Percentiles rank a stretch among this genome's conserved stretches.
Evolutionary conservation across 2,113 vertebrate genomes (phyloP).

Genomic region (Phyllopteryx taeniolatus): DNA sequence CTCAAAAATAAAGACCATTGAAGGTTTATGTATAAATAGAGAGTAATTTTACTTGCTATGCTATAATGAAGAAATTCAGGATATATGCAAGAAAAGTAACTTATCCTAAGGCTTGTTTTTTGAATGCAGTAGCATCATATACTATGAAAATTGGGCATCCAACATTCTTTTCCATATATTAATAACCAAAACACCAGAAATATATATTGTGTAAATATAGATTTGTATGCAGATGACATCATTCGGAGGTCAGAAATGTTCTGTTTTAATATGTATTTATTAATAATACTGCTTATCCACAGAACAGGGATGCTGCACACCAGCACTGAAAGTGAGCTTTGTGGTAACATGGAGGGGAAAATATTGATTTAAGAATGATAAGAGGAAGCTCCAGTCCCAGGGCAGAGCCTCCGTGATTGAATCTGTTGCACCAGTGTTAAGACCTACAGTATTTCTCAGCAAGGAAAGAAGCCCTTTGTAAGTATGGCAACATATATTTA

Average conservation of each 20-base stretch:
- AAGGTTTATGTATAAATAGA: constrained; percentile 36
- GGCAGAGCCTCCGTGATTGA: constrained; percentile 67
- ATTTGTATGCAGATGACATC: background rate
- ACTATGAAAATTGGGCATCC: constrained; percentile 22
- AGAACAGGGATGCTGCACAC: constrained; percentile 24
- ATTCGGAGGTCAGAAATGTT: constrained; percentile 11
- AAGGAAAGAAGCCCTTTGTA: constrained; percentile 28
- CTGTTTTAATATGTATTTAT: background rate
- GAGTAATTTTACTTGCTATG: constrained; percentile 64
- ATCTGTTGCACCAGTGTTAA: constrained; percentile 49
- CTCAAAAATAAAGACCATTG: constrained; percentile 35
- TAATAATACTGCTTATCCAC: constrained; percentile 17
- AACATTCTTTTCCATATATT: constrained; percentile 1
- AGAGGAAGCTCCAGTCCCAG: constrained; percentile 67
- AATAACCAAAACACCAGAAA: constrained; percentile 18
- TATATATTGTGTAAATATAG: constrained; percentile 1
- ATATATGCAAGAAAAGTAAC: constrained; percentile 67
- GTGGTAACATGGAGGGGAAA: constrained; percentile 66
- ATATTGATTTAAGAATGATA: constrained; percentile 79
- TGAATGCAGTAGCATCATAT: constrained; percentile 34
- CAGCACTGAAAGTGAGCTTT: constrained; percentile 53
- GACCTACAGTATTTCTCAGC: constrained; percentile 48
- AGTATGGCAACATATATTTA: constrained; percentile 35
- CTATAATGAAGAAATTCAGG: constrained; percentile 76
- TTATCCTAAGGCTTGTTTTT: constrained; percentile 54